A percentile compares a stretch with the other conserved stretches of the same genome.
These are phyloP conservation scores for Slavum lentiscoides DNA, from an alignment of 2,888 invertebrate species.

Conservation along the genomic window DNA sequence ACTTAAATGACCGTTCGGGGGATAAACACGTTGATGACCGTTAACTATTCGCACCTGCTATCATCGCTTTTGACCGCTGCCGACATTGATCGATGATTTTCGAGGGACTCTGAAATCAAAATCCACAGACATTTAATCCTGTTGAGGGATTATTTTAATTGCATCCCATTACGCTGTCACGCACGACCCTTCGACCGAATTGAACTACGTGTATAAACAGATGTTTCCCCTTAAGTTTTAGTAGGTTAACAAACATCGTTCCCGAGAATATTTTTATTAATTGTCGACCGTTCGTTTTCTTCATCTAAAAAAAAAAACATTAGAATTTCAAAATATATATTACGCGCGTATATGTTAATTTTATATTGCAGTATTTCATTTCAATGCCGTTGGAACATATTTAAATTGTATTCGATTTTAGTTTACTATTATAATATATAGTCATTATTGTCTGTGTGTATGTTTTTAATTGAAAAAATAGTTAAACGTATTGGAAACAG, in stretches of 20 bases:
- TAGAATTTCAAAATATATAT: no score
- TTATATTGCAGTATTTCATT: no score
- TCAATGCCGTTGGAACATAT: no score
- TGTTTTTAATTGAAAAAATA: not conserved
- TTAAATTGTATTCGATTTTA: no score
- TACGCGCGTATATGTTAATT: no score
- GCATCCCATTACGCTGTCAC: not conserved
- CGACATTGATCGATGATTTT: constrained; percentile 36
- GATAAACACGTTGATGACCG: not conserved
- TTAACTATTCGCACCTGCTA: constrained; percentile 31
- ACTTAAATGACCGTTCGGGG: constrained; percentile 4
- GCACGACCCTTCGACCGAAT: not conserved
- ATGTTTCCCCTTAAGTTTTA: not conserved
- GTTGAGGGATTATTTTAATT: constrained; percentile 22
- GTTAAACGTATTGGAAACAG: not conserved
- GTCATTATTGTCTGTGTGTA: no score
- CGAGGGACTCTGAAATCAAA: constrained; percentile 18
- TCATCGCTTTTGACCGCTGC: not conserved
- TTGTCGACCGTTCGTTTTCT: no score
- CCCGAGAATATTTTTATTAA: not conserved
- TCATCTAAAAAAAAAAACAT: no score
- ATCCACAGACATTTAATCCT: constrained; percentile 4
- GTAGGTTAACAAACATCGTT: constrained; percentile 1
- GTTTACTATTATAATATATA: no score
- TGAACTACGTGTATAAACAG: not conserved